Base-by-base conservation (phyloP, 2,888 invertebrate genomes). In the Drosophila falleni region DNA sequence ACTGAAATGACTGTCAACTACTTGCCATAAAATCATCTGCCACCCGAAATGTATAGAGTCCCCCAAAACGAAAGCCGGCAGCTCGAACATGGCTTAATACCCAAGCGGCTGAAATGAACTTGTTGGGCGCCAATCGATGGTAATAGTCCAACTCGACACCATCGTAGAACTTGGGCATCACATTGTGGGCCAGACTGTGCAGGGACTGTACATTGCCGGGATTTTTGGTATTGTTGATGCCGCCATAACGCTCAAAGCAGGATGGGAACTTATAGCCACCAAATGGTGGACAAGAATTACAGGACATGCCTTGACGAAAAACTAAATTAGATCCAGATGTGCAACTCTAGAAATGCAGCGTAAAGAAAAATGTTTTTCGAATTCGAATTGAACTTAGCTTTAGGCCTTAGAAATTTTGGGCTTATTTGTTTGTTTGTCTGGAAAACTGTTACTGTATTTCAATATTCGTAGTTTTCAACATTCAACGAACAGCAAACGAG, bases 51-150 rank as follows among this genome's bases (percentile, higher is more conserved):
- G 87, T 89, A 67, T 92, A 92, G 13, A 89, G 80, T 1, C 93
- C 93, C 13, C 93, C 93, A 47, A 92, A 89, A 5, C 92, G 90
- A 79, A 92, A 92, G 10, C 93, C 93, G 0, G 91, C 83, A 0
- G 93, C 90, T 41, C 84, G 87, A 15, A 82, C 89, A 68, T 92
- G 92, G 66, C 93, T 93, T 41, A 93, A 64, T 0, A 90, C 70
- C 92, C 92, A 92, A 33, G 87, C 84, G 37, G 87, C 81, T 3
- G 87, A 81, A 1, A 92, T 66, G 19, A 71, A 81, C 74, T 92
- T 92, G 58, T 92, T 91, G 8, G 91, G 74, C 0, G 90, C 89
- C 75, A 93, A 63, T 4, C 90, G 82, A 65, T 91, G 91, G 37
- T 73, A 71, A 55, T 89, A 90, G 39, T 90, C 83, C 26, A 93